These are phyloP conservation scores for Lasaia peninsularis DNA, from an alignment of 1,140 invertebrate genomes.

Conservation along the genomic window DNA sequence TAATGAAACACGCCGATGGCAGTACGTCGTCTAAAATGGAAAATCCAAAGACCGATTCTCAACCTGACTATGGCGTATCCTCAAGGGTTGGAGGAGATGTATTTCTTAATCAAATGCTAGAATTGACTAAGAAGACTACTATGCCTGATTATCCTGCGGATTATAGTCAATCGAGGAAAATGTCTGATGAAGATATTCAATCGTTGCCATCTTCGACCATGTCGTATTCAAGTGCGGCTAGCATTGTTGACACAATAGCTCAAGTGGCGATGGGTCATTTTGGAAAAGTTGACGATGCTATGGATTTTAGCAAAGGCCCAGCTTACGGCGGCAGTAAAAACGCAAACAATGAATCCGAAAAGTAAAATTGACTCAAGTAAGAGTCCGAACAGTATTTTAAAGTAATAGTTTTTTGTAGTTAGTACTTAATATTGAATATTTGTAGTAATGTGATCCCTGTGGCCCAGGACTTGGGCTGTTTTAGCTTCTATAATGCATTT, in stretches of 20 bases:
- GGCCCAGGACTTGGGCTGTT: neutral
- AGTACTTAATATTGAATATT: neutral
- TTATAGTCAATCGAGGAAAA: constrained; percentile 61
- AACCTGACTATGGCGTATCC: constrained; percentile 44
- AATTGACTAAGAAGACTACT: constrained; percentile 73
- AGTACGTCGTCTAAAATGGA: constrained; percentile 46
- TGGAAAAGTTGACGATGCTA: constrained; percentile 55
- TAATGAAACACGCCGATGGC: constrained; percentile 46
- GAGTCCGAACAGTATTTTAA: neutral
- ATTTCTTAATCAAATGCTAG: constrained; percentile 74
- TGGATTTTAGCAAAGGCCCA: constrained; percentile 62
- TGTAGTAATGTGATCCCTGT: neutral
- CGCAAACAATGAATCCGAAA: constrained; percentile 47
- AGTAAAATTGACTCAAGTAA: constrained; percentile 24
- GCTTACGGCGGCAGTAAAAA: constrained; percentile 51
- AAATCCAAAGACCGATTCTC: constrained; percentile 47
- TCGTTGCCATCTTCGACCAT: constrained; percentile 53
- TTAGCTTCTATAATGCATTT: neutral
- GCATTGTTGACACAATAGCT: constrained; percentile 63
- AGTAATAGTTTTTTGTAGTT: neutral
- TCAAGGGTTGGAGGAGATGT: constrained; percentile 61
- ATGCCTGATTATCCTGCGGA: constrained; percentile 68
- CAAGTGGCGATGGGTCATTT: constrained; percentile 68
- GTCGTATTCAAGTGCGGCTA: constrained; percentile 58
- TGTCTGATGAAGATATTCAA: constrained; percentile 60